A percentile compares a stretch with the other conserved stretches of the same genome.
These are phyloP conservation scores for Muraenolepis orangiensis DNA, from an alignment of 2,797 vertebrate genomes.

Conservation along the genomic window DNA sequence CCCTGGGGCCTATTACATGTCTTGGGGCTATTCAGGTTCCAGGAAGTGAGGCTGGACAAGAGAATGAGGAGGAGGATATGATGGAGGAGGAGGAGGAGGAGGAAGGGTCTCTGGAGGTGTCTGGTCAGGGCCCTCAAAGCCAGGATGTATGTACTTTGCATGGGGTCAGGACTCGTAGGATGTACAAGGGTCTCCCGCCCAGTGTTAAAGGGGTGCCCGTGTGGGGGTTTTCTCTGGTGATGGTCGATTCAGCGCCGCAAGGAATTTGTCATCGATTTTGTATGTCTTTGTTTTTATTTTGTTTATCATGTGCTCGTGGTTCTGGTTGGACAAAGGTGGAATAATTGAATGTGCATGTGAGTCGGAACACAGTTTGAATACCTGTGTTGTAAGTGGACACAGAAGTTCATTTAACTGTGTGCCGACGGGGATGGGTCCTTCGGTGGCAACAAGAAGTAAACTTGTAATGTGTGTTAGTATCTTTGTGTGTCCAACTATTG, in stretches of 20 bases:
- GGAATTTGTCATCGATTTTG: slow-evolving; percentile 7
- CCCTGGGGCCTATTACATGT: slow-evolving; percentile 66
- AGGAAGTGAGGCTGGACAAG: slow-evolving; percentile 71
- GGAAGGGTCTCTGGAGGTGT: slow-evolving; percentile 70
- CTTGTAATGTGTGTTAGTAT: neutral
- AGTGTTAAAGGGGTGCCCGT: slow-evolving; percentile 46
- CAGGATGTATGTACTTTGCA: slow-evolving; percentile 79
- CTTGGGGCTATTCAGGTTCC: slow-evolving; percentile 76
- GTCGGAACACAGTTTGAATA: neutral
- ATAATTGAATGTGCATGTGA: neutral
- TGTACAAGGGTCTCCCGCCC: slow-evolving; percentile 37
- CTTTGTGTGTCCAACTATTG: neutral
- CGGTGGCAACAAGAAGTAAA: neutral
- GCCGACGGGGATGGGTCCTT: neutral
- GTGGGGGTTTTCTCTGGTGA: slow-evolving; percentile 38
- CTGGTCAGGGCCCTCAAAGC: slow-evolving; percentile 70
- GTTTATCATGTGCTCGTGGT: neutral
- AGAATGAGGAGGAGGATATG: slow-evolving; percentile 48
- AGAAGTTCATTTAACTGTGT: neutral
- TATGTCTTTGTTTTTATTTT: slow-evolving; percentile 26
- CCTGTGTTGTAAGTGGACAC: slow-evolving; percentile 15
- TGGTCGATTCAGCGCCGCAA: slow-evolving; percentile 21
- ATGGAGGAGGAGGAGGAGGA: slow-evolving; percentile 43
- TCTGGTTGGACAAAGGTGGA: slow-evolving; percentile 14
- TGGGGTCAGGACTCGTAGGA: slow-evolving; percentile 60